Evolutionary conservation across 2,797 vertebrate genomes (phyloP).

Genomic region (Trichosurus vulpecula): DNA sequence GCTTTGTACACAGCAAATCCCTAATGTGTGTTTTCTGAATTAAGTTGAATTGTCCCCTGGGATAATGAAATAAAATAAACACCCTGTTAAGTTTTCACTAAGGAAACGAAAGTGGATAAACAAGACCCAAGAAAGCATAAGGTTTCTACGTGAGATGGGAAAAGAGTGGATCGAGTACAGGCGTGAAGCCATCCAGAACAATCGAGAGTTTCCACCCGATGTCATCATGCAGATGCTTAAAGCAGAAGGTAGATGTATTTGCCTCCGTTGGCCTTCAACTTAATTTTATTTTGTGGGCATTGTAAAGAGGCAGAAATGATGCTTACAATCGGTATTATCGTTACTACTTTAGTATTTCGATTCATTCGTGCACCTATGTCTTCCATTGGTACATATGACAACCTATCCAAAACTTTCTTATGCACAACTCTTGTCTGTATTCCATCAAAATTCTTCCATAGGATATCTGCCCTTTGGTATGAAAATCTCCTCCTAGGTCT

Average conservation of each 20-base stretch:
- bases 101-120: slow-evolving; percentile 85
- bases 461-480: neutral
- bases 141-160: slow-evolving; percentile 88
- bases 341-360: neutral
- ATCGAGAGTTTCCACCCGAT: slow-evolving; percentile 88
- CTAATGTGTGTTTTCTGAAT: neutral
- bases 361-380: neutral
- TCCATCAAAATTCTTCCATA: neutral
- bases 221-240: slow-evolving; percentile 94
- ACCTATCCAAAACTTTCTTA: neutral
- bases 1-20: neutral
- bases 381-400: neutral
- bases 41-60: neutral
- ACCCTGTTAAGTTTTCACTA: slow-evolving; percentile 85
- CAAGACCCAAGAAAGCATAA: slow-evolving; percentile 85
- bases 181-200: slow-evolving; percentile 85
- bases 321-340: accelerated
- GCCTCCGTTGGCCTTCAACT: neutral
- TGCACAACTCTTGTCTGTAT: neutral
- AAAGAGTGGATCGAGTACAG: slow-evolving; percentile 88
- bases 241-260: slow-evolving; percentile 70
- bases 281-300: neutral
- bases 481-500: neutral
- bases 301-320: neutral
- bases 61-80: neutral